Conservation (phyloP, 1,140 invertebrate species). For the Megathymus violae region DNA sequence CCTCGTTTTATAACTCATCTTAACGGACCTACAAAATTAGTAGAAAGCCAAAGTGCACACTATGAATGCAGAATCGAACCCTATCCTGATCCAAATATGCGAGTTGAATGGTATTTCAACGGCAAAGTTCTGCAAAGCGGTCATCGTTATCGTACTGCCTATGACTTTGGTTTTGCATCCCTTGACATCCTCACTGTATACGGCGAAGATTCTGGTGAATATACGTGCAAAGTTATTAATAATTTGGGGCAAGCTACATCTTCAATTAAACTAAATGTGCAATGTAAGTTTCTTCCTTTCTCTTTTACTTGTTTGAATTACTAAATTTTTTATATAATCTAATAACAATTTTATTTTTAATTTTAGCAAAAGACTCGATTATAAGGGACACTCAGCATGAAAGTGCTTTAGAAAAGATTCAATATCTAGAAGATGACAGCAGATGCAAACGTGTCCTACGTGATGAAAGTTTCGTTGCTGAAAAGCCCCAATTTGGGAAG, state of each 20-base stretch:
- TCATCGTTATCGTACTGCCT: conserved; percentile 95
- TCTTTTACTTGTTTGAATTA: neutral
- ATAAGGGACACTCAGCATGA: conserved; percentile 98
- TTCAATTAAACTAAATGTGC: conserved; percentile 91
- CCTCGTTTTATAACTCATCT: conserved; percentile 94
- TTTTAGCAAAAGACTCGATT: conserved; percentile 91
- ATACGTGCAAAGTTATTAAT: conserved; percentile 95
- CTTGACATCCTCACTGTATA: conserved; percentile 96
- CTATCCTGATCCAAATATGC: conserved; percentile 96
- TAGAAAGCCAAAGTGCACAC: conserved; percentile 95
- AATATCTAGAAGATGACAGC: conserved; percentile 94
- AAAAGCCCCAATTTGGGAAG: conserved; percentile 94
- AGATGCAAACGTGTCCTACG: conserved; percentile 88
- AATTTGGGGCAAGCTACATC: conserved; percentile 92
- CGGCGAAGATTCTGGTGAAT: conserved; percentile 96
- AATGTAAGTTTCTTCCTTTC: conserved; percentile 86
- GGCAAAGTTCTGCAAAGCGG: conserved; percentile 95
- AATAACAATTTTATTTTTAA: conserved; percentile 29
- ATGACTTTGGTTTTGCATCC: conserved; percentile 98
- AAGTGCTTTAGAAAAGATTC: conserved; percentile 95
- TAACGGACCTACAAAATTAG: conserved; percentile 91
- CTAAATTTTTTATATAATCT: neutral
- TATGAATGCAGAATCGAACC: conserved; percentile 98
- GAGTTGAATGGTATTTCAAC: conserved; percentile 97
- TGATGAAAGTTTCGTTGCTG: conserved; percentile 90